Percentiles rank a stretch among this genome's conserved stretches.
Conservation (phyloP, 2,113 vertebrate genomes). For the Phylloscopus whistleri region DNA sequence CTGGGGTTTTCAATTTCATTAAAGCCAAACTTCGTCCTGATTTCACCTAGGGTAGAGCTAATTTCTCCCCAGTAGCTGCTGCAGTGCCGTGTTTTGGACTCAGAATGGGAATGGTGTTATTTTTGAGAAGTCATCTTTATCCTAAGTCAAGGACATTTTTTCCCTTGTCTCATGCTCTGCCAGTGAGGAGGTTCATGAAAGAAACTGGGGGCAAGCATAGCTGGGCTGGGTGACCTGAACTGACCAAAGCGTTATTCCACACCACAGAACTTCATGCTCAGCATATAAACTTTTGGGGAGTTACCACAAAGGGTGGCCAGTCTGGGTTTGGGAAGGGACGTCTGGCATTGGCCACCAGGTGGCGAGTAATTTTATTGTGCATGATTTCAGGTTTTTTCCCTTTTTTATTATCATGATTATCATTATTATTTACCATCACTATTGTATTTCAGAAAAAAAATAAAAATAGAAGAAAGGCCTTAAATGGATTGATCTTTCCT, state of each 20-base stretch:
- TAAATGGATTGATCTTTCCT: not conserved
- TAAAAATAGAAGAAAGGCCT: not conserved
- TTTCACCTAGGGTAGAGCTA: not conserved
- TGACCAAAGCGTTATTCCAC: not conserved
- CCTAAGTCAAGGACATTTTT: too few species aligned
- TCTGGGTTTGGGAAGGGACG: not conserved
- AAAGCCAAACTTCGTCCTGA: not conserved
- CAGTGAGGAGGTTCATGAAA: not conserved
- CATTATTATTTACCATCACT: not conserved
- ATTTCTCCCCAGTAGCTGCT: not conserved
- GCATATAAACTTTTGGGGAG: not conserved
- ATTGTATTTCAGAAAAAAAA: not conserved
- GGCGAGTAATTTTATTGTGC: not conserved
- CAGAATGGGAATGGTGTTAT: not conserved
- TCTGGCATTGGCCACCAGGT: not conserved
- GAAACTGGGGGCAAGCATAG: not conserved
- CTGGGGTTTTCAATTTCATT: not conserved
- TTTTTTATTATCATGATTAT: not conserved
- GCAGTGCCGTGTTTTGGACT: not conserved
- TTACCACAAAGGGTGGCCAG: not conserved
- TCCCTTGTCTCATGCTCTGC: not conserved
- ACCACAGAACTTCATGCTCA: not conserved
- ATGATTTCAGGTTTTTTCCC: not conserved
- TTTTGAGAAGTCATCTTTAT: not conserved
- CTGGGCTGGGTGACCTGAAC: not conserved